Base-by-base conservation (phyloP, 2,888 invertebrate species). In the Drosophila mulleri region DNA sequence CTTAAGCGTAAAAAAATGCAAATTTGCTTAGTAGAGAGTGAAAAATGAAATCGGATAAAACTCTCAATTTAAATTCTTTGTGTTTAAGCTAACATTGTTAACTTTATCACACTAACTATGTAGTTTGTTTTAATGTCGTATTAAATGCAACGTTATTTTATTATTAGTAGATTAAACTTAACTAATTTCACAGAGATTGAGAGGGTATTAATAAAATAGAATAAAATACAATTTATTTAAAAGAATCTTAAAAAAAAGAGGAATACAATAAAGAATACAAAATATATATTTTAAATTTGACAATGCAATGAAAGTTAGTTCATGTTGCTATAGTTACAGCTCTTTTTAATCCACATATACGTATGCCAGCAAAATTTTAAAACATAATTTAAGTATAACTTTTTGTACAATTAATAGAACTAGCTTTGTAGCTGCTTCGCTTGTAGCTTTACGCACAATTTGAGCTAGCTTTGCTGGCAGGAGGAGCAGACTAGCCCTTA, bases 1-100 rank as follows among this genome's bases (percentile, higher is more conserved):
- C 32, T 32, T 12, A 32, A 50, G 50, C 50, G 50, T 8, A 32
- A 7, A 50, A 50, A 50, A 50, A 50, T 50, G 18, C 7, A 50
- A 50, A 50, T 50, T 50, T 18, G 14, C 50, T 50, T 32, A 3
- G 50, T 12, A 50, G 18, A 50, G 32, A 50, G 14, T 35, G 32
- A 8, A 35, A 35, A 50, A 35, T 35, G 3, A 50, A 50, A 35
- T 35, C 20, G 32, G 50, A 50, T 35, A 35, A 32, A 35, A 35
- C 14, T 50, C 32, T 35, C 32, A 4, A 35, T 50, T 50, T 18
- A 50, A 50, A 18, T 20, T 50, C 50, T 50, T 32, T 14, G 12
- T 12, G 0, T 18, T 35, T 14, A 14, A 32, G 18, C 7, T 14
- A 4, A 32, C 8, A 50, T 8, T 35, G 14, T 50, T 50, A 35